Evolutionary conservation across 2,113 vertebrate genomes (phyloP).

Genomic region (Saguinus midas): DNA sequence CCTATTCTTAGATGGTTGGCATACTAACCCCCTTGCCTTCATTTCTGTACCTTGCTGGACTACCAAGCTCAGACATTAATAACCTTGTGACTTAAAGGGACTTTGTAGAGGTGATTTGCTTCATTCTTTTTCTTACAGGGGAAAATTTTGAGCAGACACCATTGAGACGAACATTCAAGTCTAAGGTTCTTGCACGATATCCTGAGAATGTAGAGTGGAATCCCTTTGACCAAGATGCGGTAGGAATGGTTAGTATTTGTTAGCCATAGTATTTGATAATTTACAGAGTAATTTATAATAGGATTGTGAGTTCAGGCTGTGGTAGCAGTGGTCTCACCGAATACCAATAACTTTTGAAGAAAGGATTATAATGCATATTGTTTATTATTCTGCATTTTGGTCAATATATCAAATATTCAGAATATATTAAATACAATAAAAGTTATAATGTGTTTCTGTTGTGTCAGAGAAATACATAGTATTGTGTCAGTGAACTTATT

Average conservation of each 20-base stretch:
- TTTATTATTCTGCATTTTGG: constrained; percentile 42
- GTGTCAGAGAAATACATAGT: constrained; percentile 27
- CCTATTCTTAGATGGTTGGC: constrained; percentile 79
- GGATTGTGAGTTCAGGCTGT: background rate
- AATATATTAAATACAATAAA: constrained; percentile 10
- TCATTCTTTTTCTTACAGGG: constrained; percentile 86
- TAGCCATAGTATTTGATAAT: constrained; percentile 16
- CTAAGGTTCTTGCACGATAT: constrained; percentile 98
- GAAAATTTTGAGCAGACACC: constrained; percentile 99
- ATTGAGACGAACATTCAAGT: constrained; percentile 97
- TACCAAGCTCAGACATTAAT: constrained; percentile 52
- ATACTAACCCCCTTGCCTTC: constrained; percentile 78
- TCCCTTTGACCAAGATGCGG: constrained; percentile 99
- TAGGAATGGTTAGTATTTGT: constrained; percentile 94
- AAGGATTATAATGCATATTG: background rate
- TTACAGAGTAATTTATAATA: constrained; percentile 32
- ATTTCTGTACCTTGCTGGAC: constrained; percentile 74
- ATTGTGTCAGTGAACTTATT: constrained; percentile 12
- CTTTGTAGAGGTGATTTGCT: constrained; percentile 53
- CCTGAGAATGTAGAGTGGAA: constrained; percentile 99
- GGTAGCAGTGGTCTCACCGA: background rate
- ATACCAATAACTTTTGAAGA: constrained; percentile 18
- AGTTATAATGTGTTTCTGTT: constrained; percentile 12
- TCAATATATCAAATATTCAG: constrained; percentile 29
- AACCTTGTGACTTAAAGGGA: background rate